Base-by-base conservation (phyloP, 2,797 vertebrate species). In the Tapirus indicus region DNA sequence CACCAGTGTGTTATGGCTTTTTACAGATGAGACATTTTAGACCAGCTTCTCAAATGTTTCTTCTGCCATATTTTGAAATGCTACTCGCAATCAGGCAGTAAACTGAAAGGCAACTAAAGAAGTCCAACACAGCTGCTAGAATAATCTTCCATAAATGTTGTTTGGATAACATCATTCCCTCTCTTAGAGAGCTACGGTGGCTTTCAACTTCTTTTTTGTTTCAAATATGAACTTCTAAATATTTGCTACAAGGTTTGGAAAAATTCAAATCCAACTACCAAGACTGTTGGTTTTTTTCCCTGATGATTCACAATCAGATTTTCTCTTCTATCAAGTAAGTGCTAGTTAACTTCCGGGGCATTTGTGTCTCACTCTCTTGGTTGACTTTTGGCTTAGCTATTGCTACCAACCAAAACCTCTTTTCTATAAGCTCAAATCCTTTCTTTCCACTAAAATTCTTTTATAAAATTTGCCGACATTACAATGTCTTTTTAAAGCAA, bases 61-160 rank as follows among this genome's bases (percentile, higher is more conserved):
- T 96, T 93, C 92, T 92, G 71, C 66, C 66, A 64, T 88, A 92
- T 91, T 95, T 96, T 95, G 62, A 97, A 98, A 97, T 95, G 79
- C 82, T 93, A 85, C 89, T 97, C 95, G 92, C 96, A 97, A 97
- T 97, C 97, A 98, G 92, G 96, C 92, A 94, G 95, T 97, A 97
- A 97, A 96, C 77, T 74, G 90, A 95, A 88, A 98, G 72, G 85
- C 95, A 95, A 90, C 94, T 94, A 69, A 93, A 94, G 91, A 96
- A 97, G 66, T 35, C 92, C 97, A 97, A 95, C 96, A 98, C 96
- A 97, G 97, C 96, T 97, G 96, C 85, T 86, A 25, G 32, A 96
- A 95, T 94, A 88, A 97, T 97, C 92, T 95, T 97, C 60, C 79
- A 27, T 95, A 96, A 97, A 82, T 88, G 93, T 85, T 95, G 92